phyloP scores from a whole-genome alignment of 2,797 vertebrate genomes.

The Mus spretus region DNA sequence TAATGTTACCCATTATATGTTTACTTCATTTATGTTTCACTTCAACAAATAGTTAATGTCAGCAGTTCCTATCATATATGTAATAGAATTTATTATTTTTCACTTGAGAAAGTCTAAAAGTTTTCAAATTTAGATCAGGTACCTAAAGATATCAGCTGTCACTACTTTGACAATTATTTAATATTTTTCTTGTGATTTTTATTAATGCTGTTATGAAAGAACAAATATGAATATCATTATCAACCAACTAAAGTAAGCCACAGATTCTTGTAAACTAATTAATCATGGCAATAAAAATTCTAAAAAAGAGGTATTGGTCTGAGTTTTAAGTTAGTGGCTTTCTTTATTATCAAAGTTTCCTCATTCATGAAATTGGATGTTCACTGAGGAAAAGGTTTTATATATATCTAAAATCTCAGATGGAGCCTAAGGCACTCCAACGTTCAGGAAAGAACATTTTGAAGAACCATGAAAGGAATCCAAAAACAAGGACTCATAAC shows the following conservation, averaged over 20 bases:
- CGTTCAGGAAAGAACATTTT: background rate
- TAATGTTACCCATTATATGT: background rate
- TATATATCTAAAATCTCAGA: conserved; percentile 29
- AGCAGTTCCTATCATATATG: background rate
- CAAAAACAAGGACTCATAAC: background rate
- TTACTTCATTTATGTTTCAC: background rate
- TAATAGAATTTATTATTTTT: background rate
- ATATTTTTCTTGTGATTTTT: background rate
- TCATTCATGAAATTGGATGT: conserved; percentile 38
- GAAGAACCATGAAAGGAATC: background rate
- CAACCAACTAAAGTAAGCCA: background rate
- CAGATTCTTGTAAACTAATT: background rate
- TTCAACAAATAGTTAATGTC: background rate
- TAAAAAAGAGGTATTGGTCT: background rate
- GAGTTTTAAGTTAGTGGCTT: conserved; percentile 26
- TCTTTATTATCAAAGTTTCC: background rate
- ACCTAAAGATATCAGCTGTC: background rate
- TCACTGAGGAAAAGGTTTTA: background rate
- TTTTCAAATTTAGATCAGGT: background rate
- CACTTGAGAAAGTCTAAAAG: background rate
- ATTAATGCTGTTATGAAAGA: background rate
- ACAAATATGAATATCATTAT: conserved; percentile 7
- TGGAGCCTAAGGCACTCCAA: conserved; percentile 11
- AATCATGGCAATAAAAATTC: conserved; percentile 5
- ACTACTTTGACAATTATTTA: background rate